Evolutionary conservation across 64 coral and sea anemone species (phyloP).

Genomic region (Cladopsammia gracilis): DNA sequence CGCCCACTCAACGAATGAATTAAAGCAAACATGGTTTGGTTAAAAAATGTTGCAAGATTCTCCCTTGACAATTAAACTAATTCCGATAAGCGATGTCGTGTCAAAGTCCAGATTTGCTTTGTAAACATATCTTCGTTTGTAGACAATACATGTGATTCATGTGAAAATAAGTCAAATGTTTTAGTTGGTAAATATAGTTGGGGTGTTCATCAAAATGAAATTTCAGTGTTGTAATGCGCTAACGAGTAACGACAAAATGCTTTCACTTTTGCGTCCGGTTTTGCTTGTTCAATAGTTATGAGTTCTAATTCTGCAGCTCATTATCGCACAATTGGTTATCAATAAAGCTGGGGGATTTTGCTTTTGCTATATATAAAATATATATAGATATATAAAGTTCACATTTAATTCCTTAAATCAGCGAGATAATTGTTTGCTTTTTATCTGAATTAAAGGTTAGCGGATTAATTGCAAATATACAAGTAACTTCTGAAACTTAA

Average conservation of each 20-base stretch:
- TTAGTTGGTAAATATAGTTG: background rate
- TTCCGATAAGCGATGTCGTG: constrained; percentile 2
- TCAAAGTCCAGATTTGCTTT: constrained; percentile 38
- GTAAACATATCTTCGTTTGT: background rate
- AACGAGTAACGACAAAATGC: no score
- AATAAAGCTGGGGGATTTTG: no score
- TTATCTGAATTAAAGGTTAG: no score
- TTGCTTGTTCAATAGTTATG: background rate
- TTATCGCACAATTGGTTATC: no score
- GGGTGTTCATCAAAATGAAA: background rate
- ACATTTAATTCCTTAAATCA: no score
- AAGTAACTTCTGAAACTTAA: no score
- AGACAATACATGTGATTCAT: background rate
- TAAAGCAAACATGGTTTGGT: background rate
- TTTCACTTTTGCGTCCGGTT: background rate
- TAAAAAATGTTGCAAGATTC: background rate
- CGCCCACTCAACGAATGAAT: background rate
- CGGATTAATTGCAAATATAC: no score
- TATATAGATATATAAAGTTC: no score
- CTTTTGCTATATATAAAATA: no score
- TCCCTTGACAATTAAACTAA: background rate
- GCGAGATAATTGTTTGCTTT: no score
- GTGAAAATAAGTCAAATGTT: background rate
- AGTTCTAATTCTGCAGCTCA: no score
- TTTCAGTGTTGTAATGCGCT: background rate